phyloP scores from a whole-genome alignment of 2,797 vertebrate species.

The Coreius guichenoti region DNA sequence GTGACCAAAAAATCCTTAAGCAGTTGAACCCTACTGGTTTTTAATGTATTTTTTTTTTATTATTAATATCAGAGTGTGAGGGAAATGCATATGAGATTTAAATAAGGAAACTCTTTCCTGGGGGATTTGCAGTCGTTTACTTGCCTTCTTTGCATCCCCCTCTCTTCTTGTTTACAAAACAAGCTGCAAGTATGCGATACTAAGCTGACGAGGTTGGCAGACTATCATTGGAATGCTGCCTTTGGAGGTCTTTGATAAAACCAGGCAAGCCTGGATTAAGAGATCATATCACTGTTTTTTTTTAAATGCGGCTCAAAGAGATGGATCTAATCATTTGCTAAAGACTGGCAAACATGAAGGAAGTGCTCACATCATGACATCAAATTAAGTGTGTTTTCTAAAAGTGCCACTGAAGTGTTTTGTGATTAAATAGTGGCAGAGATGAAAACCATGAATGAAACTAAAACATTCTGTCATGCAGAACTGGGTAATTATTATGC shows the following conservation, averaged over 20 bases:
- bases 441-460: constrained; percentile 47
- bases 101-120: constrained; percentile 37
- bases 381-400: constrained; percentile 39
- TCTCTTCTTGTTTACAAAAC: constrained; percentile 47
- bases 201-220: constrained; percentile 67
- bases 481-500: constrained; percentile 21
- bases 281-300: constrained; percentile 72
- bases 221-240: constrained; percentile 61
- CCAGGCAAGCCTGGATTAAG: constrained; percentile 67
- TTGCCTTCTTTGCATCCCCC: background rate
- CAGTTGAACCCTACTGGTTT: constrained; percentile 10
- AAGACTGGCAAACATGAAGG: constrained; percentile 60
- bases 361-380: constrained; percentile 41
- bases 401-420: constrained; percentile 41
- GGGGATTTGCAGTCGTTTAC: constrained; percentile 25
- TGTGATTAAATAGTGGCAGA: constrained; percentile 22
- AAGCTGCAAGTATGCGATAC: constrained; percentile 60
- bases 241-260: constrained; percentile 67
- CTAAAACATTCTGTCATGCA: background rate
- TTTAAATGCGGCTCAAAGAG: constrained; percentile 67
- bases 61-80: constrained; percentile 18
- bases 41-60: constrained; percentile 11
- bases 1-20: background rate
- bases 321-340: constrained; percentile 63
- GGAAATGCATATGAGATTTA: constrained; percentile 36